Conservation (phyloP, 2,797 vertebrate genomes). For the Coilia nasus region DNA sequence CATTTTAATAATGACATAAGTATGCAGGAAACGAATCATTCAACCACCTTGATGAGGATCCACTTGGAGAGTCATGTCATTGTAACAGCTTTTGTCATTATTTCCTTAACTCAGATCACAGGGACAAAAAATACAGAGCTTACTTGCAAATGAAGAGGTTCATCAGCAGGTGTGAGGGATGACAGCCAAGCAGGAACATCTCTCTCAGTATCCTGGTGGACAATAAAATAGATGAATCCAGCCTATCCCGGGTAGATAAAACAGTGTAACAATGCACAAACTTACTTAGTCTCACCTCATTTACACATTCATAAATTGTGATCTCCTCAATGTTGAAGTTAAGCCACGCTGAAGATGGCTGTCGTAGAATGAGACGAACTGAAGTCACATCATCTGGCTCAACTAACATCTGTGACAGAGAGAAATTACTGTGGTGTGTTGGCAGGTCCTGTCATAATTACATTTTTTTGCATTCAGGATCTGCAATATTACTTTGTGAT, state of each 20-base stretch:
- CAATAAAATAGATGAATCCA: background rate
- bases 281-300: slow-evolving; percentile 71
- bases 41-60: no score
- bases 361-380: slow-evolving; percentile 86
- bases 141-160: slow-evolving; percentile 76
- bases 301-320: slow-evolving; percentile 75
- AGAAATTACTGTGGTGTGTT: background rate
- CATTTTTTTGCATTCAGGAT: background rate
- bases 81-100: no score
- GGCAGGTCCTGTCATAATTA: no score
- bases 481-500: no score
- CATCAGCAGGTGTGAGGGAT: slow-evolving; percentile 79
- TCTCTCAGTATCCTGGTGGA: slow-evolving; percentile 80
- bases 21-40: no score
- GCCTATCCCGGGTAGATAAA: background rate
- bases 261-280: background rate
- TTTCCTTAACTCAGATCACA: no score
- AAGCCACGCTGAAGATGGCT: slow-evolving; percentile 91
- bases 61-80: no score
- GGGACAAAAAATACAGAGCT: slow-evolving; percentile 34
- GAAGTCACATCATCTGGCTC: slow-evolving; percentile 80
- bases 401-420: slow-evolving; percentile 82
- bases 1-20: no score
- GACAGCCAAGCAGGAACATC: slow-evolving; percentile 89
- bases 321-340: slow-evolving; percentile 89